phyloP scores from a whole-genome alignment of 2,888 invertebrate genomes.

The Lasioglossum pauxillum region DNA sequence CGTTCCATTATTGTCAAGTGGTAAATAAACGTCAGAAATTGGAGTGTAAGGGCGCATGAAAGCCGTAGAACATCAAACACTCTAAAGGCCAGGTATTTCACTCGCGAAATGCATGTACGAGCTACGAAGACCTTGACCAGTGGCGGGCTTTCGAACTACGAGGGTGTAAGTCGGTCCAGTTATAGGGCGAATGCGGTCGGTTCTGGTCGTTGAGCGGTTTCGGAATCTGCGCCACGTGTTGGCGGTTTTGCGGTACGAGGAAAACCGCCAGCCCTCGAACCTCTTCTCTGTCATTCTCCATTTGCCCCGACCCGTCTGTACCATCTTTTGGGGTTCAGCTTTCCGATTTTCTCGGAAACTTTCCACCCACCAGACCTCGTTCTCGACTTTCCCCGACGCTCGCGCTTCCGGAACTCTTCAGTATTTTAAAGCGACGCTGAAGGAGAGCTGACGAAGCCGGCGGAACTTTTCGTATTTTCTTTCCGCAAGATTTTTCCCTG shows the following conservation, averaged over 20 bases:
- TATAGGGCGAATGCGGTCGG: constrained; percentile 72
- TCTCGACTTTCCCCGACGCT: not conserved
- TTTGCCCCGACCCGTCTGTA: constrained; percentile 55
- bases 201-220: constrained; percentile 75
- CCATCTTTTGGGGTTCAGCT: constrained; percentile 61
- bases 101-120: constrained; percentile 26
- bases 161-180: constrained; percentile 64
- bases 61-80: not conserved
- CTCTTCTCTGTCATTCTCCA: constrained; percentile 67
- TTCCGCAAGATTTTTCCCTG: not conserved
- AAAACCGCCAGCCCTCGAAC: constrained; percentile 78
- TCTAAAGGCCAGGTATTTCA: constrained; percentile 2
- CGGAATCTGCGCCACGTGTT: constrained; percentile 81
- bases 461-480: not conserved
- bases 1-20: not conserved
- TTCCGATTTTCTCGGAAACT: constrained; percentile 33
- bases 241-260: constrained; percentile 82
- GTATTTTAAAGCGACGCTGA: constrained; percentile 1
- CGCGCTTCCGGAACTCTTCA: not conserved
- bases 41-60: not conserved
- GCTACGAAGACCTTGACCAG: constrained; percentile 56
- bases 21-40: not conserved
- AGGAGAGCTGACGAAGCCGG: not conserved
- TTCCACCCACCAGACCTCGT: constrained; percentile 17
- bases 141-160: constrained; percentile 56